Percentiles rank a stretch among this genome's conserved stretches.
Evolutionary conservation across 2,797 vertebrate species (phyloP).

Genomic region (Uromys caudimaculatus): DNA sequence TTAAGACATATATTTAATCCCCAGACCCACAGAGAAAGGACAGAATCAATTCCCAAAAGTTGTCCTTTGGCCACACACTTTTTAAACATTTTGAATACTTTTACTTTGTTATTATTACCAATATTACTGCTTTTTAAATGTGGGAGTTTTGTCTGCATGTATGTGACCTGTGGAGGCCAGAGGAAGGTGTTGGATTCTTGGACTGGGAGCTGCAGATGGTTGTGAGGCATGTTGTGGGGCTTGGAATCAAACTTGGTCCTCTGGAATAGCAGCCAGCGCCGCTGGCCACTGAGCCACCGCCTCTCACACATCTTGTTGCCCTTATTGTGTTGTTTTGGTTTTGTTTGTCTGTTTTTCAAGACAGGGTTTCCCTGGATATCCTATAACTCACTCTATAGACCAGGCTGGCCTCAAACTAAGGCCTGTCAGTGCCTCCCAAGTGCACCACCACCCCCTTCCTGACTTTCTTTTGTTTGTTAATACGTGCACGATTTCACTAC

Average conservation of each 20-base stretch:
- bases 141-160: not conserved
- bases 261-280: not conserved
- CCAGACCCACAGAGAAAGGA: not conserved
- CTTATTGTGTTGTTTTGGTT: not conserved
- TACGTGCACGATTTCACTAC: not conserved
- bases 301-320: not conserved
- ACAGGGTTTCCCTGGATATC: not conserved
- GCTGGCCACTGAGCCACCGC: not conserved
- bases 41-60: not conserved
- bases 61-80: not conserved
- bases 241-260: not conserved
- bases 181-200: not conserved
- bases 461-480: not conserved
- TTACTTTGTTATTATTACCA: conserved; percentile 3
- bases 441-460: not conserved
- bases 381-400: not conserved
- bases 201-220: not conserved
- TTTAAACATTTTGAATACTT: not conserved
- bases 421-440: not conserved
- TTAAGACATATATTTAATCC: not conserved
- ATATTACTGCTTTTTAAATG: not conserved
- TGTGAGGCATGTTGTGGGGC: not conserved
- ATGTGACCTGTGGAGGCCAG: not conserved
- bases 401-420: not conserved
- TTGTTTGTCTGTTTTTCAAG: not conserved